Evolutionary conservation across 2,888 invertebrate species (phyloP).

Genomic region (Pelosia muscerda): DNA sequence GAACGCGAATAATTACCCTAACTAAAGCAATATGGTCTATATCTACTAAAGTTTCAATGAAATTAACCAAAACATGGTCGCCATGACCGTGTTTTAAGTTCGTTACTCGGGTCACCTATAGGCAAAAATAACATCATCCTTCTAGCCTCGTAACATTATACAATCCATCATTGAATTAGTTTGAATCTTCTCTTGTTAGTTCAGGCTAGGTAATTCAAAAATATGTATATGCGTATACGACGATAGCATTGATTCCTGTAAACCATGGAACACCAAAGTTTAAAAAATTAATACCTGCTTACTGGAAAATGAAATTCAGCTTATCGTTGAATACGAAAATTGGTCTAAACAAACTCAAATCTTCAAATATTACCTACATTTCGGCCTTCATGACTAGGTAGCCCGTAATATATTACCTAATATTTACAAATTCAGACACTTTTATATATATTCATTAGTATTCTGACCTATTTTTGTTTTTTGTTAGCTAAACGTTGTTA

Average conservation of each 20-base stretch:
- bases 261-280: background rate
- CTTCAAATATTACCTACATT: background rate
- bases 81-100: background rate
- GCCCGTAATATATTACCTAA: background rate
- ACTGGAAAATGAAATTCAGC: background rate
- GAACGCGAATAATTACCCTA: background rate
- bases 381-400: background rate
- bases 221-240: background rate
- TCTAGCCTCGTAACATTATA: background rate
- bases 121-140: background rate
- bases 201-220: background rate
- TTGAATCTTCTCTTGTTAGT: constrained; percentile 1
- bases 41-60: background rate
- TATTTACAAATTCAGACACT: constrained; percentile 9
- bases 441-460: background rate
- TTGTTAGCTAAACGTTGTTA: constrained; percentile 15
- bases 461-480: constrained; percentile 4
- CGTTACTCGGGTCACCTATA: background rate
- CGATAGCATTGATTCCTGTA: background rate
- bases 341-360: background rate
- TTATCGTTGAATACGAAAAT: background rate
- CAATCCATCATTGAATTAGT: background rate
- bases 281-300: background rate
- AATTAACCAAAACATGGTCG: background rate
- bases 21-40: background rate